Evolutionary conservation across 2,888 invertebrate genomes (phyloP).

Genomic region (Temnothorax unifasciatus): DNA sequence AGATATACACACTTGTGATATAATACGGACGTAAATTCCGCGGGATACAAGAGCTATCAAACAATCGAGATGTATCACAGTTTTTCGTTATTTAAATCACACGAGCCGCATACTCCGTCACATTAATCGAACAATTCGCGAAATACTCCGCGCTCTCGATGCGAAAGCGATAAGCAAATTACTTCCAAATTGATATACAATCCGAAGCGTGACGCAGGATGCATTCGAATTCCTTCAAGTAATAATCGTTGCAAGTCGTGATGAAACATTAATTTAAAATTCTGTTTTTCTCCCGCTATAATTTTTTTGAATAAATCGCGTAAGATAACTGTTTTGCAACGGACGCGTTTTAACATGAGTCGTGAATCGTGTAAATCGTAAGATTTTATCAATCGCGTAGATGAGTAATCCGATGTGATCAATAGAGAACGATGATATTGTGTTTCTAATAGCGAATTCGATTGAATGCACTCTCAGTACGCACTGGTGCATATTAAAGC

Average conservation of each 20-base stretch:
- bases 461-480: too few relatives aligned
- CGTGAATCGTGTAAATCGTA: background rate
- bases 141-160: background rate
- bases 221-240: background rate
- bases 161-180: slow-evolving; percentile 5
- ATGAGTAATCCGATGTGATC: background rate
- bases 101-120: background rate
- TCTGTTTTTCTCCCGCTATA: background rate
- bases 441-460: background rate
- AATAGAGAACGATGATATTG: background rate
- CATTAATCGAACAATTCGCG: background rate
- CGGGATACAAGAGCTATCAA: background rate
- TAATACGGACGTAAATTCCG: background rate
- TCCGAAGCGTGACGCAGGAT: background rate
- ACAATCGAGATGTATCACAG: background rate
- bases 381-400: background rate
- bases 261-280: slow-evolving; percentile 15
- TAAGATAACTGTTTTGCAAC: background rate
- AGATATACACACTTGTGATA: background rate
- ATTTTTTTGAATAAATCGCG: background rate
- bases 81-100: slow-evolving; percentile 12
- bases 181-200: background rate
- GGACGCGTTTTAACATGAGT: background rate
- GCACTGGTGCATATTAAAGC: too few relatives aligned
- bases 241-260: background rate